These are phyloP conservation scores for Orius insidiosus DNA, from an alignment of 1,140 invertebrate species.

Conservation along the genomic window DNA sequence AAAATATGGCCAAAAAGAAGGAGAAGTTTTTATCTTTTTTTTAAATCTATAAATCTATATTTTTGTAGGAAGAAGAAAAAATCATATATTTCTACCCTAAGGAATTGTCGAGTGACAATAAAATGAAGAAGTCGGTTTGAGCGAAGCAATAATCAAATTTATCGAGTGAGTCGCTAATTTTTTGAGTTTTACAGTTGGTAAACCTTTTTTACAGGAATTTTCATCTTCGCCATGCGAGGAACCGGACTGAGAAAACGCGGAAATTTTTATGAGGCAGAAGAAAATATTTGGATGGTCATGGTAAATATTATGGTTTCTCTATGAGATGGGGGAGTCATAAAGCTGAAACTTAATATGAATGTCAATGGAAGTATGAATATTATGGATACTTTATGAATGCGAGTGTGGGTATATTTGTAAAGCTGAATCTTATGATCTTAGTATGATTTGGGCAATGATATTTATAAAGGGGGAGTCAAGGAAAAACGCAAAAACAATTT, in stretches of 20 bases:
- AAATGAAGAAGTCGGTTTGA: constrained; percentile 78
- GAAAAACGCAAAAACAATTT: too few relatives aligned
- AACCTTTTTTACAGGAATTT: constrained; percentile 53
- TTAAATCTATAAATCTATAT: too few relatives aligned
- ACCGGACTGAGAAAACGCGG: constrained; percentile 73
- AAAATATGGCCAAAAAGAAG: constrained; percentile 17
- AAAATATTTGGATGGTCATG: constrained; percentile 79
- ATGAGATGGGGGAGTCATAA: too few relatives aligned
- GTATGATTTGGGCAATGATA: too few relatives aligned
- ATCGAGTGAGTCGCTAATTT: constrained; percentile 41
- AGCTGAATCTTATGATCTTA: too few relatives aligned
- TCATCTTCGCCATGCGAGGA: constrained; percentile 63
- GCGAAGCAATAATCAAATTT: constrained; percentile 84
- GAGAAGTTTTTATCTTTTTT: too few relatives aligned
- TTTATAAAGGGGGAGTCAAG: too few relatives aligned
- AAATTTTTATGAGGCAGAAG: constrained; percentile 75
- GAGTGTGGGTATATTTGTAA: too few relatives aligned
- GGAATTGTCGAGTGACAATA: constrained; percentile 56
- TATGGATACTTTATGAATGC: too few relatives aligned
- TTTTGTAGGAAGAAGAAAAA: constrained; percentile 78
- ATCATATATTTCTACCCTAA: constrained; percentile 72
- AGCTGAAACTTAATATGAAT: too few relatives aligned
- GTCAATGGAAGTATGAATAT: too few relatives aligned
- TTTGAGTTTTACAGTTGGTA: not conserved
- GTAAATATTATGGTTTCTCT: too few relatives aligned